phyloP scores from a whole-genome alignment of 2,797 vertebrate genomes.

The Chanos chanos region DNA sequence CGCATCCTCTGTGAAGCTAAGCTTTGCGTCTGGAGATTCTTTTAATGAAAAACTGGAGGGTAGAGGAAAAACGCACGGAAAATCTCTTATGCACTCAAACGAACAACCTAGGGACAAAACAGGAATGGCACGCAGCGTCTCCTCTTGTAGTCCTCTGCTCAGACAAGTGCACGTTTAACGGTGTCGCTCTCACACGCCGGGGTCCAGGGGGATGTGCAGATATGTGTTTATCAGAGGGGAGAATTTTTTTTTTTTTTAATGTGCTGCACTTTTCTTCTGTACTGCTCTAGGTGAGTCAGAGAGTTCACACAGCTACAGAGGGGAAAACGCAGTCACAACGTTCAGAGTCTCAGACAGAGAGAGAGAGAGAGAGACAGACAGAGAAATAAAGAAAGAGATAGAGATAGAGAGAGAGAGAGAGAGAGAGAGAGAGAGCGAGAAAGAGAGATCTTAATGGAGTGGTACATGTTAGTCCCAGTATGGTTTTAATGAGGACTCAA shows the following conservation, averaged over 20 bases:
- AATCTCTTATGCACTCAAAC: slow-evolving; percentile 72
- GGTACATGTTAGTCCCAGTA: slow-evolving; percentile 31
- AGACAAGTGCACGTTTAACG: slow-evolving; percentile 72
- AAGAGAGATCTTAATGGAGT: slow-evolving; percentile 35
- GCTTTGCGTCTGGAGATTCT: slow-evolving; percentile 65
- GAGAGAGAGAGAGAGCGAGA: no score
- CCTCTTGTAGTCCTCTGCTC: slow-evolving; percentile 70
- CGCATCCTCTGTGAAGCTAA: slow-evolving; percentile 69
- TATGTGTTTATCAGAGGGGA: slow-evolving; percentile 78
- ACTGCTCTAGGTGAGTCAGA: slow-evolving; percentile 57
- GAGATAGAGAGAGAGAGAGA: no score
- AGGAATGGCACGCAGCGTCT: slow-evolving; percentile 61
- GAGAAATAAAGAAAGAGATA: slow-evolving; percentile 14
- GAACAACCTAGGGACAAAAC: slow-evolving; percentile 80
- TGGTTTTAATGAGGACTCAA: slow-evolving; percentile 42
- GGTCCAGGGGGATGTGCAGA: slow-evolving; percentile 75
- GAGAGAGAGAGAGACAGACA: slow-evolving; percentile 37
- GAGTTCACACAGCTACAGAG: slow-evolving; percentile 59
- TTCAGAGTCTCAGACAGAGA: slow-evolving; percentile 24
- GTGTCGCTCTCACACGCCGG: slow-evolving; percentile 63
- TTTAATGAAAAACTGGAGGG: slow-evolving; percentile 64
- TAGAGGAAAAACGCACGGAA: slow-evolving; percentile 61
- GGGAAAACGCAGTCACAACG: slow-evolving; percentile 25
- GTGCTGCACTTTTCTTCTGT: slow-evolving; percentile 34
- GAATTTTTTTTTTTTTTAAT: slow-evolving; percentile 67